Conservation (phyloP, 2,888 invertebrate genomes). For the Oscheius sp. region DNA sequence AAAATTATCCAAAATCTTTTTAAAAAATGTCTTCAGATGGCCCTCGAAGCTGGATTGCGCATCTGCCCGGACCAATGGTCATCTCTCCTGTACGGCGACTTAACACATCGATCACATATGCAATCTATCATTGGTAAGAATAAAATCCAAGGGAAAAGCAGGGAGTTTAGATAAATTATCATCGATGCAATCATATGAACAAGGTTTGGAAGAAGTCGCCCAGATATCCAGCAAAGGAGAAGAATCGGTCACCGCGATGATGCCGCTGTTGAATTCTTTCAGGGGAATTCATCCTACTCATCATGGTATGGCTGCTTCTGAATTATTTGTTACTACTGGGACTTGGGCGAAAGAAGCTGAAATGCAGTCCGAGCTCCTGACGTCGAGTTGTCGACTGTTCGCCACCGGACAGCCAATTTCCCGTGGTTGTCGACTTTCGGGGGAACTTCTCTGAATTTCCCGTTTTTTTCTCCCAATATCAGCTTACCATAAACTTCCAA, state of each 20-base stretch:
- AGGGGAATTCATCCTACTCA: slow-evolving; percentile 33
- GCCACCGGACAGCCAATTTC: too few relatives aligned
- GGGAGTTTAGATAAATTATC: slow-evolving; percentile 53
- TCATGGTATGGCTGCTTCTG: slow-evolving; percentile 6
- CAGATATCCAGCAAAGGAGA: slow-evolving; percentile 16
- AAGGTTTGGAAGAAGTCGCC: slow-evolving; percentile 48
- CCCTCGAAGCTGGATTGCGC: slow-evolving; percentile 93
- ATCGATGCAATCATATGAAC: slow-evolving; percentile 45
- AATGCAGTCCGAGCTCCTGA: too few relatives aligned
- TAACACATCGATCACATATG: slow-evolving; percentile 95
- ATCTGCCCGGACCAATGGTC: slow-evolving; percentile 99
- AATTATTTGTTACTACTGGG: too few relatives aligned
- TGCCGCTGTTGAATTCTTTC: slow-evolving; percentile 42
- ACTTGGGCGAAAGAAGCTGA: too few relatives aligned
- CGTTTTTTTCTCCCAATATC: too few relatives aligned
- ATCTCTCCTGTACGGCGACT: slow-evolving; percentile 92
- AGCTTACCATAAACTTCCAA: too few relatives aligned
- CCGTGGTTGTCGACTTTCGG: too few relatives aligned
- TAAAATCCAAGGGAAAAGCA: background rate
- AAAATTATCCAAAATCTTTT: background rate
- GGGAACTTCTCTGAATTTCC: too few relatives aligned
- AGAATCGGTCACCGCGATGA: slow-evolving; percentile 30
- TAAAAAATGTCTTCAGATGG: slow-evolving; percentile 78
- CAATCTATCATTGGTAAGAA: slow-evolving; percentile 80
- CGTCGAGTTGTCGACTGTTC: too few relatives aligned